Evolutionary conservation across 2,113 vertebrate species (phyloP).

Genomic region (Thomomys bottae): DNA sequence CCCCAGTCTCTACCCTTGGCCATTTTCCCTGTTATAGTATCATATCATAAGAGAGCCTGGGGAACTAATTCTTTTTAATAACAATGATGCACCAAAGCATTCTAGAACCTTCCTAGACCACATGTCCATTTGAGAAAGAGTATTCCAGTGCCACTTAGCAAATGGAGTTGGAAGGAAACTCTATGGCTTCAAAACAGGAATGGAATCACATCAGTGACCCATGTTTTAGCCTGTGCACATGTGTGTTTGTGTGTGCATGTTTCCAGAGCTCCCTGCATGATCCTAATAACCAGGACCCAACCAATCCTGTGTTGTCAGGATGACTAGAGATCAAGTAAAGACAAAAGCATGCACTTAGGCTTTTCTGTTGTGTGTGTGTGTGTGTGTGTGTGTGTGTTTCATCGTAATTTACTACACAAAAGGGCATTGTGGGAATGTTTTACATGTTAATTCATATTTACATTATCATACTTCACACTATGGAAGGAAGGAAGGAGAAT

Average conservation of each 20-base stretch:
- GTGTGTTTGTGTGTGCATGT: too few species aligned
- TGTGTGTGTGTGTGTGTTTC: not conserved
- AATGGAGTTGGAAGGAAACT: not conserved
- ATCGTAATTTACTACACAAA: not conserved
- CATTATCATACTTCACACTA: not conserved
- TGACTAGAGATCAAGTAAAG: not conserved
- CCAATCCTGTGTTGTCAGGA: not conserved
- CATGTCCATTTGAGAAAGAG: not conserved
- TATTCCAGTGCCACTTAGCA: not conserved
- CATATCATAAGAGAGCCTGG: not conserved
- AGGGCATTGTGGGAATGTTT: not conserved
- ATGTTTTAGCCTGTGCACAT: not conserved
- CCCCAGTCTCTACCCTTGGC: not conserved
- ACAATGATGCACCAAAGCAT: not conserved
- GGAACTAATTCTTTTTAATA: not conserved
- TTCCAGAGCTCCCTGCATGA: not conserved
- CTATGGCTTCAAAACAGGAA: not conserved
- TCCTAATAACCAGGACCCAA: not conserved
- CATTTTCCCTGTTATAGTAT: not conserved
- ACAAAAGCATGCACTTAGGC: not conserved
- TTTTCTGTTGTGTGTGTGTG: not conserved
- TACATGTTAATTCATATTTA: not conserved
- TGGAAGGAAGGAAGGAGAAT: not conserved
- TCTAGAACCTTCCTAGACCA: constrained; percentile 21
- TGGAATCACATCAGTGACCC: not conserved